Percentiles rank a stretch among this genome's conserved stretches.
Evolutionary conservation across 2,888 invertebrate species (phyloP).

Genomic region (Parnassius glacialis): DNA sequence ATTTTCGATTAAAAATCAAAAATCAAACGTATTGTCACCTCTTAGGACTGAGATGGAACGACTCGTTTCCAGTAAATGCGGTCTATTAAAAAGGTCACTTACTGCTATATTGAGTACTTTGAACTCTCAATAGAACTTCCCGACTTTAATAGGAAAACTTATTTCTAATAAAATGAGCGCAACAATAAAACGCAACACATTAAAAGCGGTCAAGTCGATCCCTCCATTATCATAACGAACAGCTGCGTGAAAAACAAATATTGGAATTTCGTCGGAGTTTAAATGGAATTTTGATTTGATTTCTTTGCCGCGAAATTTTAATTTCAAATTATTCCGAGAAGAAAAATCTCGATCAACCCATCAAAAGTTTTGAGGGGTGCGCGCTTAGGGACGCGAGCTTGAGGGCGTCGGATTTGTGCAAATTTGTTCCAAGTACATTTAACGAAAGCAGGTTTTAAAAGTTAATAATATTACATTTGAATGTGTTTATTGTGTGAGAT

Average conservation of each 20-base stretch:
- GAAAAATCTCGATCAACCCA: slow-evolving; percentile 76
- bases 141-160: background rate
- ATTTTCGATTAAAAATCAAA: too few species aligned
- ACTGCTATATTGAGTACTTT: too few species aligned
- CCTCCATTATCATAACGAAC: slow-evolving; percentile 46
- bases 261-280: slow-evolving; percentile 55
- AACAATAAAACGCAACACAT: slow-evolving; percentile 4
- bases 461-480: background rate
- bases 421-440: slow-evolving; percentile 21
- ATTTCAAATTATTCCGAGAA: slow-evolving; percentile 77
- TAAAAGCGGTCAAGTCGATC: slow-evolving; percentile 26
- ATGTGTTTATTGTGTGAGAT: background rate
- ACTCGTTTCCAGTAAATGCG: too few species aligned
- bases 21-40: too few species aligned
- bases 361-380: slow-evolving; percentile 51
- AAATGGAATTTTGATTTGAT: slow-evolving; percentile 80
- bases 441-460: too few species aligned
- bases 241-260: slow-evolving; percentile 68
- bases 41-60: too few species aligned
- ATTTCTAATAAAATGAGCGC: background rate
- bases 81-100: too few species aligned
- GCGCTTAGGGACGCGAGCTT: background rate
- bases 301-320: slow-evolving; percentile 71
- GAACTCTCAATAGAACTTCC: too few species aligned
- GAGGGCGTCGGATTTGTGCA: slow-evolving; percentile 6